A percentile compares a stretch with the other conserved stretches of the same genome.
phyloP scores from a whole-genome alignment of 2,797 vertebrate species.

The Acrossocheilus fasciatus region DNA sequence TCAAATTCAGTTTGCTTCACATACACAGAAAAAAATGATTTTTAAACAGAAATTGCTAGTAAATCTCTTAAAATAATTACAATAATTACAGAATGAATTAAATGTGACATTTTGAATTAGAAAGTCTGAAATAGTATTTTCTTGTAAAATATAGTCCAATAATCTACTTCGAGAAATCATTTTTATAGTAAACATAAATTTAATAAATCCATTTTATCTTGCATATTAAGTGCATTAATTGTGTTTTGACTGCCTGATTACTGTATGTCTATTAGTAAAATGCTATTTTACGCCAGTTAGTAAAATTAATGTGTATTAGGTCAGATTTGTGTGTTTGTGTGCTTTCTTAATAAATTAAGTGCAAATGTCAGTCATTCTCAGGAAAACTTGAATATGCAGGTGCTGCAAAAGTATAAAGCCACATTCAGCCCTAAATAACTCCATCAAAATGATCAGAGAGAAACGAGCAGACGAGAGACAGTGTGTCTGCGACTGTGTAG shows the following conservation, averaged over 20 bases:
- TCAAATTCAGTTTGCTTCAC: neutral
- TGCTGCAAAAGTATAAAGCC: neutral
- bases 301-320: neutral
- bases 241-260: neutral
- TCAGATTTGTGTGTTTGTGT: neutral
- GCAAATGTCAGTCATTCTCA: neutral
- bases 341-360: neutral
- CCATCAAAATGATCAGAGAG: slow-evolving; percentile 9
- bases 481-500: neutral
- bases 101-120: no score
- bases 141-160: neutral
- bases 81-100: no score
- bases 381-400: neutral
- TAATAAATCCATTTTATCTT: neutral
- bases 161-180: neutral
- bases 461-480: slow-evolving; percentile 62
- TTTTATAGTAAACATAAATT: neutral
- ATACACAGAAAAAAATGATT: neutral
- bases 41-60: neutral
- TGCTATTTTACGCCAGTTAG: no score
- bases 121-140: neutral
- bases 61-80: neutral
- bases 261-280: neutral
- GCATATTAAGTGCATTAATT: neutral
- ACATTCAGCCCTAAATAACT: slow-evolving; percentile 13